Evolutionary conservation across 2,888 invertebrate species (phyloP).

Genomic region (Amphipoea oculea): DNA sequence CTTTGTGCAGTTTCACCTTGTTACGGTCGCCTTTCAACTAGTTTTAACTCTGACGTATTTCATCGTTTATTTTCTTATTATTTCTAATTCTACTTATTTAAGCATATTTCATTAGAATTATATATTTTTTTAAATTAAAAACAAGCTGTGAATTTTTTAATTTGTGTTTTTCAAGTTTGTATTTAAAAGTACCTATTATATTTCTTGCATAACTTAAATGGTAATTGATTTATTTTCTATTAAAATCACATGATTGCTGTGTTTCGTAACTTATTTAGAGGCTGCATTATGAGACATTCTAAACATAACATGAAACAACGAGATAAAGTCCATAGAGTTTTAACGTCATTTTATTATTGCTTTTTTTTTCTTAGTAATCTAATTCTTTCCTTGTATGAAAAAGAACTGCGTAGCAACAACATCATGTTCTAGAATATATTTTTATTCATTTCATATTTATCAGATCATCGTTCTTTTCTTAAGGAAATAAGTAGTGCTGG

Average conservation of each 20-base stretch:
- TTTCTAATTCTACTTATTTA: slow-evolving; percentile 20
- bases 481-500: not conserved
- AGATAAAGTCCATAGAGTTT: slow-evolving; percentile 10
- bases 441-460: not conserved
- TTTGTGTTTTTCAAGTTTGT: slow-evolving; percentile 29
- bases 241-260: slow-evolving; percentile 37
- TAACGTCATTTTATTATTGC: not conserved
- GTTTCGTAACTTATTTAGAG: slow-evolving; percentile 14
- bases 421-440: not conserved
- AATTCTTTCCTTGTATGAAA: not conserved
- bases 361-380: slow-evolving; percentile 1
- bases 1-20: slow-evolving; percentile 86
- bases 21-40: slow-evolving; percentile 75
- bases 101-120: not conserved
- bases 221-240: slow-evolving; percentile 33
- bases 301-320: slow-evolving; percentile 8
- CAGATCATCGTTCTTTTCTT: not conserved
- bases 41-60: slow-evolving; percentile 67
- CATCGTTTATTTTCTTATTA: slow-evolving; percentile 67
- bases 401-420: slow-evolving; percentile 8
- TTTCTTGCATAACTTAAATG: slow-evolving; percentile 17
- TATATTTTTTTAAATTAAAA: not conserved
- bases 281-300: slow-evolving; percentile 8
- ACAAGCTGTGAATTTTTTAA: slow-evolving; percentile 33
- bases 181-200: slow-evolving; percentile 31